phyloP scores from a whole-genome alignment of 2,797 vertebrate genomes.

The Lutjanus argentimaculatus region DNA sequence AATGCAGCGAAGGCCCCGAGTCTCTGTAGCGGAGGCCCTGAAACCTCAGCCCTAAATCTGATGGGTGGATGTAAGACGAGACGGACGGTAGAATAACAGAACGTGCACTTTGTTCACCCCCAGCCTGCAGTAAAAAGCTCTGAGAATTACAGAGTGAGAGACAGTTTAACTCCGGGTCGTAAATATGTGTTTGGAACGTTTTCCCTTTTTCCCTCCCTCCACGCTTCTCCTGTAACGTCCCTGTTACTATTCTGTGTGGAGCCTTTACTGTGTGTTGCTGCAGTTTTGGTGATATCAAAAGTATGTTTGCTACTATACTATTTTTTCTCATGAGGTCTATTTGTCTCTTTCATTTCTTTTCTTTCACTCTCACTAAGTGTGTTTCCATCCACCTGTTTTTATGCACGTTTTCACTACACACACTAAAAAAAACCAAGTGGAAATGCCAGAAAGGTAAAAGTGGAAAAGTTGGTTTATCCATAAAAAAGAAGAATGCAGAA shows the following conservation, averaged over 20 bases:
- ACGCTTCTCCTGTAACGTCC: slow-evolving; percentile 58
- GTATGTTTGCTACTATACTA: slow-evolving; percentile 5
- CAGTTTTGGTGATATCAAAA: background rate
- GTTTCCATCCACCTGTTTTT: slow-evolving; percentile 27
- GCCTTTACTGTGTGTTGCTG: slow-evolving; percentile 6
- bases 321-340: slow-evolving; percentile 1
- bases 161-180: slow-evolving; percentile 84
- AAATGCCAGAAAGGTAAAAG: background rate
- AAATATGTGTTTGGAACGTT: slow-evolving; percentile 83
- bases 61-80: slow-evolving; percentile 82
- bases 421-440: background rate
- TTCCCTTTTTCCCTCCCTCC: slow-evolving; percentile 61
- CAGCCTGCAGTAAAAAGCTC: slow-evolving; percentile 80
- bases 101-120: slow-evolving; percentile 82
- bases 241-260: slow-evolving; percentile 34
- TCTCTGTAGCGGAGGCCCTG: slow-evolving; percentile 68
- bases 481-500: background rate
- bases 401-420: background rate
- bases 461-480: background rate
- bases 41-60: slow-evolving; percentile 83
- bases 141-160: slow-evolving; percentile 84
- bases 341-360: background rate
- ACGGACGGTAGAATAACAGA: slow-evolving; percentile 83
- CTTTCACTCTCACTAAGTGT: slow-evolving; percentile 6
- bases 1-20: slow-evolving; percentile 56